phyloP scores from a whole-genome alignment of 2,113 vertebrate species.

The Apteryx mantelli region DNA sequence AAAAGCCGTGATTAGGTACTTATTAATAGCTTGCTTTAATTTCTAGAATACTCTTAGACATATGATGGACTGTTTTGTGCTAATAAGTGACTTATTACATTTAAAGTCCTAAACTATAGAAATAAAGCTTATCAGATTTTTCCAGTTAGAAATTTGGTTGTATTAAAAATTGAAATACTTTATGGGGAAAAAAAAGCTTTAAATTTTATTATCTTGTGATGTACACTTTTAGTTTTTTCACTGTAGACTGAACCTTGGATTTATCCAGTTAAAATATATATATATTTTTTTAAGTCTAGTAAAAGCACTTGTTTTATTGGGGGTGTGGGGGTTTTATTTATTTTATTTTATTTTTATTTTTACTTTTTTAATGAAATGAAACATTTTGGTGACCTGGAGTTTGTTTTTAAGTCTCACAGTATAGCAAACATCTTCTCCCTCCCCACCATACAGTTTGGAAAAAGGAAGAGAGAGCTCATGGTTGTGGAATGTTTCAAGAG shows the following conservation, averaged over 20 bases:
- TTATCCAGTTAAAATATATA: neutral
- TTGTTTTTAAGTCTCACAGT: neutral
- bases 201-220: neutral
- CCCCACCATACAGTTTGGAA: neutral
- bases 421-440: neutral
- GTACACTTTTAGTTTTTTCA: neutral
- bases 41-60: neutral
- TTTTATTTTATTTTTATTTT: too few species aligned
- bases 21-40: neutral
- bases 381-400: neutral
- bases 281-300: neutral
- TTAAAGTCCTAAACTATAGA: fast-evolving
- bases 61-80: neutral
- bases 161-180: neutral
- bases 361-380: neutral
- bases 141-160: neutral
- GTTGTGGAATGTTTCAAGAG: neutral
- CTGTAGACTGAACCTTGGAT: neutral
- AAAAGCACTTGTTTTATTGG: neutral
- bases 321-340: too few species aligned
- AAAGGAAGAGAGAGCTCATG: neutral
- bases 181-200: neutral
- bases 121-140: neutral
- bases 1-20: too few species aligned
- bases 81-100: neutral